Base-by-base conservation (phyloP, 2,888 invertebrate species). In the Gerosis bhagava region DNA sequence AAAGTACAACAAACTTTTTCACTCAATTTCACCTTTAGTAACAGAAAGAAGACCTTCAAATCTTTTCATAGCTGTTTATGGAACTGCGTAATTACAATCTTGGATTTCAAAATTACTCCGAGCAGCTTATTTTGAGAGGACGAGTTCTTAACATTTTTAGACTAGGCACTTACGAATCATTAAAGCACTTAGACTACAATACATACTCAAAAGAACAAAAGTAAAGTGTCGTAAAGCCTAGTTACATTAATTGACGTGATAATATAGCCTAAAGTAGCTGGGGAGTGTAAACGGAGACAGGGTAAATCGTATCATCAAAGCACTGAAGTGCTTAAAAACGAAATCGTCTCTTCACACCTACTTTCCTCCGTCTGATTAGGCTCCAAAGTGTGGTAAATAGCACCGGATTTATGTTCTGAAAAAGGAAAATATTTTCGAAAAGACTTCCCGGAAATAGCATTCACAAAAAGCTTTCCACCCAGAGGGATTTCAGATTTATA, bases 261-360 rank as follows among this genome's bases (percentile, higher is more conserved):
- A 45, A 31, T 37, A 45, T 45, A 29, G 44, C 21, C 24, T 29
- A 31, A 31, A 37, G 45, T 45, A 45, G 37, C 45, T 31, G n/a
- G 37, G 37, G 45, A 45, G 37, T 29, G 36, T 26, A 35, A 42
- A 34, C 36, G 26, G 12, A 36, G 36, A 2, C 37, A 37, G 44
- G 17, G 31, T 10, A 31, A 45, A 45, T 45, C 44, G 24, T 45
- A 13, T 45, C 31, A 37, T 37, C 44, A 37, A 36, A 44, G 44
- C 36, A 17, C n/a, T n/a, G 5, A 45, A 39, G 45, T 45, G 45
- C 17, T 37, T 31, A n/a, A 10, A 28, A 6, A 22, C 35, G 16
- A 37, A 45, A 37, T 45, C 44, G 44, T 35, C 45, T 37, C 37
- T 45, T 45, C 45, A 37, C 45, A 39, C 45, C 45, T 45, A 24